Evolutionary conservation across 1,140 invertebrate genomes (phyloP).

Genomic region (Stratiolaelaps scimitus): DNA sequence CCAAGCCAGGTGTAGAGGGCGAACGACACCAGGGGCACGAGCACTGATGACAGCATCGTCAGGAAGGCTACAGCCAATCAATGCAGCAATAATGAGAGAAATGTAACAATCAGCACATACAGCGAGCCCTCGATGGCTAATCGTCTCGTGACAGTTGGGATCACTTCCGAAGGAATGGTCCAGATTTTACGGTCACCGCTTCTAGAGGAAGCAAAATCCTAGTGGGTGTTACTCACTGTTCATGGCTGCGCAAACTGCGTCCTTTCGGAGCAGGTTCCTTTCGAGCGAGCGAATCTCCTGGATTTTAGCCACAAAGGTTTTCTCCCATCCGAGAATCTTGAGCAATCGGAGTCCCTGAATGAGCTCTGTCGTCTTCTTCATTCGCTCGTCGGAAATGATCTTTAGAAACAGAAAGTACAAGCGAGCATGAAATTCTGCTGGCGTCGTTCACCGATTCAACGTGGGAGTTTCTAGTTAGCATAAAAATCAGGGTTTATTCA

Average conservation of each 20-base stretch:
- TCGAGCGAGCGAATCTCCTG: slow-evolving; percentile 54
- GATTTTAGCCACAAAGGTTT: slow-evolving; percentile 55
- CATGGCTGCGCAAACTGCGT: slow-evolving; percentile 36
- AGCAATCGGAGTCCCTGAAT: slow-evolving; percentile 65
- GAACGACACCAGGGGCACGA: slow-evolving; percentile 53
- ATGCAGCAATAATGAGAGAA: slow-evolving; percentile 26
- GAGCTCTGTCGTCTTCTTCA: slow-evolving; percentile 62
- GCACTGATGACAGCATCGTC: slow-evolving; percentile 56
- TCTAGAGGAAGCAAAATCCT: slow-evolving; percentile 39
- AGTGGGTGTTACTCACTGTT: slow-evolving; percentile 37
- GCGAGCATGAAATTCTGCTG: neutral
- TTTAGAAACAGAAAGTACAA: slow-evolving; percentile 38
- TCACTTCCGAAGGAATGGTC: too few species aligned
- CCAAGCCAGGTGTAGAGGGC: slow-evolving; percentile 41
- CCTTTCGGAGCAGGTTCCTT: slow-evolving; percentile 53
- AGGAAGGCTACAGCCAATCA: slow-evolving; percentile 49
- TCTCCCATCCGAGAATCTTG: slow-evolving; percentile 70
- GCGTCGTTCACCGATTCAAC: neutral
- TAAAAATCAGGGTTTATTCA: too few species aligned
- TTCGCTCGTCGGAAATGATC: slow-evolving; percentile 57
- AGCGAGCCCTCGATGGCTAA: too few species aligned
- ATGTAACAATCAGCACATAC: too few species aligned
- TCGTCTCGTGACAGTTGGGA: too few species aligned
- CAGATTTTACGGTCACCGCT: too few species aligned
- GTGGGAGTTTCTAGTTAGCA: neutral